Conservation (phyloP, 1,140 invertebrate species). For the Cherax destructor region DNA sequence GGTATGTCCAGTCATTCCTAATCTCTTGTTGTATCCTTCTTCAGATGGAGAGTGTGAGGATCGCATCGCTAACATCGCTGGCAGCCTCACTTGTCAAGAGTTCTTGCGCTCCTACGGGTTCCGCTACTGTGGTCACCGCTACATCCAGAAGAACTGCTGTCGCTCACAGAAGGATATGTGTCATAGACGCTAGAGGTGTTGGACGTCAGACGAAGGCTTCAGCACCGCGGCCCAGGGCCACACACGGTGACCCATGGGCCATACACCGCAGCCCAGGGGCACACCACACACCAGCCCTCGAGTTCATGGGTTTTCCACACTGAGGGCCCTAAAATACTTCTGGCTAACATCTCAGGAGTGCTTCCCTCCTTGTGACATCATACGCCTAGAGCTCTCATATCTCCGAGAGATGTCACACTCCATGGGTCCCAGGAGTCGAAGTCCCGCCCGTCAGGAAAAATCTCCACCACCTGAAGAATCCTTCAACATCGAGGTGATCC, state of each 20-base stretch:
- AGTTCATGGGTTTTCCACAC: neutral
- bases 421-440: too few species aligned
- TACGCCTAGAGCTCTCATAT: neutral
- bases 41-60: slow-evolving; percentile 74
- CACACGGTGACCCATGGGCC: neutral
- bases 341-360: neutral
- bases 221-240: slow-evolving; percentile 30
- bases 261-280: neutral
- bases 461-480: neutral
- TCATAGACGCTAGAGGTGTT: slow-evolving; percentile 20
- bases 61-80: slow-evolving; percentile 75
- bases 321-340: neutral
- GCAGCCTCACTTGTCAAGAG: slow-evolving; percentile 76
- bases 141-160: slow-evolving; percentile 77
- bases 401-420: neutral
- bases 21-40: neutral
- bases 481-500: too few species aligned
- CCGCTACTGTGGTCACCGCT: slow-evolving; percentile 77
- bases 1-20: too few species aligned
- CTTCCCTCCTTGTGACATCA: neutral
- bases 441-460: neutral
- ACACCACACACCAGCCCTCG: neutral
- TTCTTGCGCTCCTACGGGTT: slow-evolving; percentile 76
- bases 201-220: slow-evolving; percentile 39
- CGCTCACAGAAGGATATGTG: slow-evolving; percentile 60